phyloP scores from a whole-genome alignment of 2,113 vertebrate genomes.

The Phoxinus phoxinus region DNA sequence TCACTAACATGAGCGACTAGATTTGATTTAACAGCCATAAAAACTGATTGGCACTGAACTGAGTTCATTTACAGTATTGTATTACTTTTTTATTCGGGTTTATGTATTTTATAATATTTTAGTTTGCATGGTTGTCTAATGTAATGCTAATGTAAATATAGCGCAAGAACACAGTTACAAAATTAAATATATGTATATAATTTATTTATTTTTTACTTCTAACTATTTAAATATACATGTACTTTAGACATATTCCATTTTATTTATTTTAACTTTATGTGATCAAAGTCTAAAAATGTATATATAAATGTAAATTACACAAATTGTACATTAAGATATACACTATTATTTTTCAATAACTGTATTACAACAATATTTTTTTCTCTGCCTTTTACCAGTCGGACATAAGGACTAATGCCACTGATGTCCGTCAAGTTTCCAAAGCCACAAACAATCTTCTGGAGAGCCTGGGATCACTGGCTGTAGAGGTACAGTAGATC shows the following conservation, averaged over 20 bases:
- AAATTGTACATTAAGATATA: too few species aligned
- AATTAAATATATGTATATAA: too few species aligned
- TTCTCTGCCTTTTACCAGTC: constrained; percentile 69
- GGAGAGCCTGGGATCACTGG: constrained; percentile 77
- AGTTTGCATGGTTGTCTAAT: background rate
- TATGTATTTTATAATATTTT: background rate
- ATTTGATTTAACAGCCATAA: background rate
- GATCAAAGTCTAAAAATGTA: too few species aligned
- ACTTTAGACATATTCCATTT: too few species aligned
- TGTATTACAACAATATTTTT: background rate
- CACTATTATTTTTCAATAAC: too few species aligned
- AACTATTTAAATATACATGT: too few species aligned
- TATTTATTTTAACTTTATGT: too few species aligned
- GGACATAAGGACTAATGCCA: constrained; percentile 72
- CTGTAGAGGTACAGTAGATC: constrained; percentile 85
- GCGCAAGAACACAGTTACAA: too few species aligned
- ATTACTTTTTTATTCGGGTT: background rate
- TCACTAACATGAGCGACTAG: background rate
- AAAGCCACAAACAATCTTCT: constrained; percentile 78
- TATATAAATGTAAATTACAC: too few species aligned
- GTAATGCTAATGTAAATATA: background rate
- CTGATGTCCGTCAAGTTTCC: constrained; percentile 73
- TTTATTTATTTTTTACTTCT: too few species aligned
- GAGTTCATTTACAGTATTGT: background rate
- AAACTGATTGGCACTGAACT: background rate